These are phyloP conservation scores for Leptinotarsa peninsularis DNA, from an alignment of 2,888 invertebrate species.

Conservation along the genomic window DNA sequence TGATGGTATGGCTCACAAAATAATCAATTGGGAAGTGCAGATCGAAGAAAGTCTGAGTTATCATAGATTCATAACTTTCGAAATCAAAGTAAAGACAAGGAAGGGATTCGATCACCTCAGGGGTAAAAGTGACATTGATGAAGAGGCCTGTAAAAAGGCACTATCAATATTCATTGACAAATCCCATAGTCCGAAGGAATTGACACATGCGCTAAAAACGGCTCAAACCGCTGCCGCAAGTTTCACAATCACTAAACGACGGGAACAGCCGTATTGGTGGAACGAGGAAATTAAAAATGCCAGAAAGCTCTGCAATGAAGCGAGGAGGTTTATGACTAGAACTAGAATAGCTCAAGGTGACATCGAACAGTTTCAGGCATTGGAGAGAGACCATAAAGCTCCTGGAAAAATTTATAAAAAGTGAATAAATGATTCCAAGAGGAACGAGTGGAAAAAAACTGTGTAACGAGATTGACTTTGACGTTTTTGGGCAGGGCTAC, in stretches of 20 bases:
- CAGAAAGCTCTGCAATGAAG: neutral
- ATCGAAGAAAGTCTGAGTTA: too few relatives aligned
- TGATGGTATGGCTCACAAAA: too few relatives aligned
- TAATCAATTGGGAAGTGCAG: too few relatives aligned
- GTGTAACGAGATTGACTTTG: neutral
- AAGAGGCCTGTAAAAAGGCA: neutral
- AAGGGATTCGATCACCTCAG: too few relatives aligned
- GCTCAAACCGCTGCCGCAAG: neutral
- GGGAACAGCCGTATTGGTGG: slow-evolving; percentile 5
- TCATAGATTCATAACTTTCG: too few relatives aligned
- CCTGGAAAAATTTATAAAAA: neutral
- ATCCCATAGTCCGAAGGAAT: neutral
- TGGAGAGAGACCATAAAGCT: neutral
- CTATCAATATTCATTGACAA: neutral
- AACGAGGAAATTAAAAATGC: neutral
- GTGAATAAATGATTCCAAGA: too few relatives aligned
- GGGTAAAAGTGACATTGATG: neutral
- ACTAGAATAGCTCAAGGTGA: neutral
- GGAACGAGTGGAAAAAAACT: slow-evolving; percentile 18
- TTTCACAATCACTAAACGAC: neutral
- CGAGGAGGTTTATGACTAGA: neutral
- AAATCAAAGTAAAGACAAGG: too few relatives aligned
- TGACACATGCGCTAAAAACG: neutral
- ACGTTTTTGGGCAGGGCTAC: slow-evolving; percentile 12
- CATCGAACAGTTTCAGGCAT: neutral